Evolutionary conservation across 2,888 invertebrate species (phyloP).

Genomic region (Drosophila nr. perissopoda): DNA sequence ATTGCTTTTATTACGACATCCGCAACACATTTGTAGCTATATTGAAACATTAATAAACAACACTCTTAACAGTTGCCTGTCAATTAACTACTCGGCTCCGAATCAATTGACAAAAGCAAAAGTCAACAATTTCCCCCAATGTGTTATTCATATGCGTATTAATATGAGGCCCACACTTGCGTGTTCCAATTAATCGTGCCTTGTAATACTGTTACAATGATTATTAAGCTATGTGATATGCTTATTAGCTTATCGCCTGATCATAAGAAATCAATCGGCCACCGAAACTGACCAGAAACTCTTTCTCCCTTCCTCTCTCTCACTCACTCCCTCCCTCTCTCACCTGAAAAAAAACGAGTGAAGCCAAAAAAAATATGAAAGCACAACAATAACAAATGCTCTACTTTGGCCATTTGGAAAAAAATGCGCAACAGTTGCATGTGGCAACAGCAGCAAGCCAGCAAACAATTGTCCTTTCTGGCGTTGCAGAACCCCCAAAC

Average conservation of each 20-base stretch:
- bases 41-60: not conserved
- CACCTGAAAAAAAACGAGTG: not conserved
- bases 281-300: not conserved
- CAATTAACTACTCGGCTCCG: constrained; percentile 4
- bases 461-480: constrained; percentile 73
- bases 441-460: constrained; percentile 54
- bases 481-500: constrained; percentile 32
- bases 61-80: not conserved
- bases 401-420: constrained; percentile 58
- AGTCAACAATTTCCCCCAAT: not conserved
- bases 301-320: not conserved
- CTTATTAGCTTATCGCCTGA: constrained; percentile 47
- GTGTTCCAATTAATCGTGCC: constrained; percentile 14
- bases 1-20: not conserved
- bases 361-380: not conserved
- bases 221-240: constrained; percentile 41
- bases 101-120: not conserved
- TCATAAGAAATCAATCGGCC: constrained; percentile 24
- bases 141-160: not conserved
- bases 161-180: not conserved
- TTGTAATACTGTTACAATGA: constrained; percentile 29
- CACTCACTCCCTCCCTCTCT: not conserved
- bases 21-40: not conserved
- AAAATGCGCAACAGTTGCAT: constrained; percentile 76
- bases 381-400: constrained; percentile 42